These are phyloP conservation scores for Ichneumoninae sp. DNA, from an alignment of 2,888 invertebrate species.

Conservation along the genomic window DNA sequence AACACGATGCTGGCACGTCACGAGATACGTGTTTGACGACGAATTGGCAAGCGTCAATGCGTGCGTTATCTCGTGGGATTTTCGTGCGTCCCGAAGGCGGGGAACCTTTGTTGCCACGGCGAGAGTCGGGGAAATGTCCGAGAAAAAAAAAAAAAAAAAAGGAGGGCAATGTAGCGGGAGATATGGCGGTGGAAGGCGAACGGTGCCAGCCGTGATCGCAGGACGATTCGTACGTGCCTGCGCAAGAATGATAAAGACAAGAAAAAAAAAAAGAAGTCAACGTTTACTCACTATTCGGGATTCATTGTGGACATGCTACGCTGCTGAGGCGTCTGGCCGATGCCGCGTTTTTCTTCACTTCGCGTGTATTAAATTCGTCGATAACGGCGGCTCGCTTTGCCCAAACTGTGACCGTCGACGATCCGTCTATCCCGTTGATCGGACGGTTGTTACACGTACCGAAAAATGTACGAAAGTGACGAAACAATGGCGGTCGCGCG, in stretches of 20 bases:
- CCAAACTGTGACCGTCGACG: background rate
- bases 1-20: conserved; percentile 57
- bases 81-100: conserved; percentile 40
- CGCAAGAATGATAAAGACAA: conserved; percentile 65
- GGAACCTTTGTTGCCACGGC: conserved; percentile 61
- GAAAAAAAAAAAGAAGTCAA: conserved; percentile 43
- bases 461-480: conserved; percentile 71
- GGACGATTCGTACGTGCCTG: conserved; percentile 66
- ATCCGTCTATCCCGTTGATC: conserved; percentile 17
- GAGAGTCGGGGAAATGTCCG: conserved; percentile 10
- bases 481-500: conserved; percentile 81
- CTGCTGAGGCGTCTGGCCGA: conserved; percentile 68
- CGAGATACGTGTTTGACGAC: conserved; percentile 47
- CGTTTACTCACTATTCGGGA: conserved; percentile 85
- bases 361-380: conserved; percentile 13
- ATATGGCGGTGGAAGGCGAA: conserved; percentile 29
- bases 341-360: conserved; percentile 19
- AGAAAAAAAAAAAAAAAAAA: background rate
- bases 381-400: conserved; percentile 1
- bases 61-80: conserved; percentile 40
- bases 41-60: background rate
- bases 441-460: conserved; percentile 51
- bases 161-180: conserved; percentile 7
- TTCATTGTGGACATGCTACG: conserved; percentile 85
- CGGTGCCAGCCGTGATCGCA: conserved; percentile 69